Base-by-base conservation (phyloP, 2,113 vertebrate genomes). In the Pristiophorus japonicus region DNA sequence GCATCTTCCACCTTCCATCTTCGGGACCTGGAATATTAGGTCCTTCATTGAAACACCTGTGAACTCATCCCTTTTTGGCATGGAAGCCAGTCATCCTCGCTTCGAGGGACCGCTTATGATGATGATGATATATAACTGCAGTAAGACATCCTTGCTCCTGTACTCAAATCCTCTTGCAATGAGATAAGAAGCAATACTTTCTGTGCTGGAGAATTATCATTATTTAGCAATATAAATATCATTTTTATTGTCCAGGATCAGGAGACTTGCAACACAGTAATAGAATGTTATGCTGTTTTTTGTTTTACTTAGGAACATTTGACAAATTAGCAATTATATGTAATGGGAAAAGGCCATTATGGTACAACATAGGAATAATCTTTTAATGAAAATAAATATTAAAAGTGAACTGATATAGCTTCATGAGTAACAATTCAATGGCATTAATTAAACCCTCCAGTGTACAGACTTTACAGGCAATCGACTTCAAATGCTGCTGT, bases 391-490 rank as follows among this genome's bases (percentile, higher is more conserved):
- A 67, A 94, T 67, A 94, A 70, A 70, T 47, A 47, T 70, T 47
- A 94, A 94, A 94, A 66, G 27, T 70, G 42, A 94, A 94, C 38
- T 47, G 65, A 67, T 70, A 94, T 45, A 27, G 30, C 20, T 70
- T 94, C 63, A 47, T 70, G 62, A 94, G 38, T 30, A 45, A 45
- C 42, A 47, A 94, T 66, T 30, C 42, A 94, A 94, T 70, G 27
- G 65, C 42, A 30, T 70, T 70, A 94, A 94, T 67, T 94, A 94
- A 70, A 70, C 65, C 20, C n/a, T 94, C 20, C 66, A 66, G 42
- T 94, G 42, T 12, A 51, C 38, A 14, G 20, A 12, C 38, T 42
- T 94, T 38, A 94, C 45, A 70, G 65, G 45, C 92, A 67, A 45
- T 42, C 5, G 38, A 94, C 66, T 66, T 63, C n/a, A 65, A 34